Base-by-base conservation (phyloP, 2,113 vertebrate species). In the Puffinus mauretanicus region DNA sequence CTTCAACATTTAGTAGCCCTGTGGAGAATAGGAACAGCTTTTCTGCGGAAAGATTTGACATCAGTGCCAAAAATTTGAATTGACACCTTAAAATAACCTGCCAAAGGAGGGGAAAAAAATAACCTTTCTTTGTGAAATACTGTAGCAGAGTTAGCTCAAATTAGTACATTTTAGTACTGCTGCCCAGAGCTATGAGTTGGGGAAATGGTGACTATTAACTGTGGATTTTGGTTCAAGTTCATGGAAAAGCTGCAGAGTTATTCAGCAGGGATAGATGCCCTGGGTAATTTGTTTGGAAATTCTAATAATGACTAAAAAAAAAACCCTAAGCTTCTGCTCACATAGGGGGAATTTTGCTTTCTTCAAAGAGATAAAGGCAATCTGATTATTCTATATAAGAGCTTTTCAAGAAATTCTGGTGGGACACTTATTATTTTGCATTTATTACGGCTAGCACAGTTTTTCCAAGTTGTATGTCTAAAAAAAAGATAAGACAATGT, bases 41-140 rank as follows among this genome's bases (percentile, higher is more conserved):
- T 88, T 87, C 90, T 46, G 30, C 3, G 7, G 73, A 61, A 79
- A 72, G 36, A 79, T 79, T 94, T 93, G 65, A 71, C 2, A 1
- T 58, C 51, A 46, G 36, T 80, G 84, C 91, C 93, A 91, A 93
- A 86, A 90, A 36, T 90, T 65, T 19, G 6, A 93, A 87, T 47
- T 27, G 40, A 82, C 87, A 87, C 54, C 65, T 97, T 96, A 95
- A 94, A 96, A 96, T 93, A 94, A 79, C 62, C 44, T 36, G 52
- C 57, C 49, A 61, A 94, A 91, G 30, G n/a, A 81, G 34, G 14
- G 10, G 3, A 69, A 91, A 49, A 72, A 90, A 76, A 22, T 11
- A 60, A 27, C 26, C 3, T 93, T 79, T 78, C 42, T 75, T 91
- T 29, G 16, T 87, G 40, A 89, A 95, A 78, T 64, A 60, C 44